Evolutionary conservation across 1,140 invertebrate genomes (phyloP).

Genomic region (Solenopsis invicta): DNA sequence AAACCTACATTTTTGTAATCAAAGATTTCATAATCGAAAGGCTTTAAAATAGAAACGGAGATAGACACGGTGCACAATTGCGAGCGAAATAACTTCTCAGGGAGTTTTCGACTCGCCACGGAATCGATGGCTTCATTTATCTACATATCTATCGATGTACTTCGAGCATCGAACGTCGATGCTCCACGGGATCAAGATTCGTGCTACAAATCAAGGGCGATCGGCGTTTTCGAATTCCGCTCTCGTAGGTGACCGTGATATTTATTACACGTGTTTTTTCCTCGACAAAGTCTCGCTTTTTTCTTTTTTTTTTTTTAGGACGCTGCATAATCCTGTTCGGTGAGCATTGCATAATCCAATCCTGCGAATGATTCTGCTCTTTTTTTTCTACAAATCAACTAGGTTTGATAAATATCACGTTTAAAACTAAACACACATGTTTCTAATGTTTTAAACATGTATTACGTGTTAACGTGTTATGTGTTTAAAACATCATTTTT

Average conservation of each 20-base stretch:
- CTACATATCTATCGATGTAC: neutral
- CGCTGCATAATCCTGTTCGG: neutral
- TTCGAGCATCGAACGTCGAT: neutral
- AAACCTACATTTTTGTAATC: neutral
- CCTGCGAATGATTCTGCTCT: neutral
- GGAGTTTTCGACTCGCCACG: neutral
- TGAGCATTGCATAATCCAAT: neutral
- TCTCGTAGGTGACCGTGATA: conserved; percentile 18
- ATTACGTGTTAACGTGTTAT: no score
- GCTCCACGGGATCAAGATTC: conserved; percentile 7
- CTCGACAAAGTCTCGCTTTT: neutral
- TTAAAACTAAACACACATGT: no score
- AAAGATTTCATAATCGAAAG: neutral
- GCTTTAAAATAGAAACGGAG: neutral
- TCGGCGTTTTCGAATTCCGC: conserved; percentile 33
- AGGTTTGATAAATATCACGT: no score
- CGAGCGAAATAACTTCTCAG: neutral
- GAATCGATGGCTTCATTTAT: neutral
- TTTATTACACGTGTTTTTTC: conserved; percentile 27
- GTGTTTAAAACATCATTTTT: no score
- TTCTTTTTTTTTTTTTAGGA: neutral
- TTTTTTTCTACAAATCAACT: neutral
- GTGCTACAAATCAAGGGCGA: conserved; percentile 29
- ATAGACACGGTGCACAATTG: neutral
- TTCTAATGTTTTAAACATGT: no score